A percentile compares a stretch with the other conserved stretches of the same genome.
These are phyloP conservation scores for Callospermophilus lateralis DNA, from an alignment of 2,113 vertebrate genomes.

Conservation along the genomic window DNA sequence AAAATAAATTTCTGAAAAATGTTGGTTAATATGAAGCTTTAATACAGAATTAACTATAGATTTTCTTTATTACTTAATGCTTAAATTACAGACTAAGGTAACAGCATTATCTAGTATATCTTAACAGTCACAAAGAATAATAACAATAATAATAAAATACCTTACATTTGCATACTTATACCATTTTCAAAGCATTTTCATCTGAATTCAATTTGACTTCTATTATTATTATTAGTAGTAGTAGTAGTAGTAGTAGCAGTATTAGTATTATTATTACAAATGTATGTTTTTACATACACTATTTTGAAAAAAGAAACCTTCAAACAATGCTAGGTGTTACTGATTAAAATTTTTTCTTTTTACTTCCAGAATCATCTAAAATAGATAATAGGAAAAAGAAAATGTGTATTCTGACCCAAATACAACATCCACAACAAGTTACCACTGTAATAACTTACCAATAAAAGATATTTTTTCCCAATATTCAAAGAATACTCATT, in stretches of 20 bases:
- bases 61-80: background rate
- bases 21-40: background rate
- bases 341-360: conserved; percentile 55
- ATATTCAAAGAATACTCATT: conserved; percentile 54
- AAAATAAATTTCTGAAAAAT: background rate
- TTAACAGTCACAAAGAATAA: background rate
- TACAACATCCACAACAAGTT: conserved; percentile 36
- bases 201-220: background rate
- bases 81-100: background rate
- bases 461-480: conserved; percentile 65
- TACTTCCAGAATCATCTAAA: conserved; percentile 46
- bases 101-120: background rate
- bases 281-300: background rate
- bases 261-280: background rate
- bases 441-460: conserved; percentile 55
- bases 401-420: conserved; percentile 14
- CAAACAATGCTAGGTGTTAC: background rate
- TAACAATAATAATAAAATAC: background rate
- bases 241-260: background rate
- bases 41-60: background rate
- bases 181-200: conserved; percentile 49
- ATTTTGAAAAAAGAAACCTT: background rate
- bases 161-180: background rate
- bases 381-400: conserved; percentile 22
- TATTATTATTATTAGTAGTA: background rate